A percentile compares a stretch with the other conserved stretches of the same genome.
Conservation (phyloP, 2,888 invertebrate genomes). For the Pristionchus mayeri region DNA sequence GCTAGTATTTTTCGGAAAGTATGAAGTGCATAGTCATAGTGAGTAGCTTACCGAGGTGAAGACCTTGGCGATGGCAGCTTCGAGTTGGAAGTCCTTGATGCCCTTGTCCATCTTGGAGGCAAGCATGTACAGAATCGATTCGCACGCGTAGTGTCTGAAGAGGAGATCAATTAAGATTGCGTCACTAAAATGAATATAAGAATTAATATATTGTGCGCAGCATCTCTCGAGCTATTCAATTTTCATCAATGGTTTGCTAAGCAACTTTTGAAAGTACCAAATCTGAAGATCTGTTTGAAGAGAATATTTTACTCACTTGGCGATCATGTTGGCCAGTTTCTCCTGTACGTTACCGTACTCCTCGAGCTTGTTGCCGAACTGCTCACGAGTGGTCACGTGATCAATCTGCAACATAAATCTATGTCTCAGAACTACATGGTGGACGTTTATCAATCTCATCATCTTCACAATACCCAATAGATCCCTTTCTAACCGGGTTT, state of each 20-base stretch:
- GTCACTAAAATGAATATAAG: no score
- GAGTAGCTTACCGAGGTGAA: constrained; percentile 63
- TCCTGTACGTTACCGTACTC: constrained; percentile 87
- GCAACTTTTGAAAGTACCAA: background rate
- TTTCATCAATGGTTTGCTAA: no score
- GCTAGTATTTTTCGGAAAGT: background rate
- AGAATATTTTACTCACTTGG: constrained; percentile 25
- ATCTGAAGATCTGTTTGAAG: background rate
- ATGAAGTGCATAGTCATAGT: background rate
- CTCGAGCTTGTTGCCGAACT: constrained; percentile 85
- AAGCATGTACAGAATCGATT: constrained; percentile 88
- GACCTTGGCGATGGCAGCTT: constrained; percentile 97
- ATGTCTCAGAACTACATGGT: no score
- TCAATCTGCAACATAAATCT: constrained; percentile 82
- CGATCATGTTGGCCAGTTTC: constrained; percentile 88
- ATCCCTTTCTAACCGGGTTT: no score
- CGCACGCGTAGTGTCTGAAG: constrained; percentile 69
- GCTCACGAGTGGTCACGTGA: constrained; percentile 89
- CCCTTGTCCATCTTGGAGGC: constrained; percentile 96
- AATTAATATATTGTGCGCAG: no score
- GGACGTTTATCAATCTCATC: no score
- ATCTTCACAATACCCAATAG: no score
- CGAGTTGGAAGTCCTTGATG: constrained; percentile 92
- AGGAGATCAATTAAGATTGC: no score
- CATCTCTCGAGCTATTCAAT: no score